These are phyloP conservation scores for Haliclona indistincta DNA, from an alignment of 37 sponge, comb jelly and placozoan species.

Conservation along the genomic window DNA sequence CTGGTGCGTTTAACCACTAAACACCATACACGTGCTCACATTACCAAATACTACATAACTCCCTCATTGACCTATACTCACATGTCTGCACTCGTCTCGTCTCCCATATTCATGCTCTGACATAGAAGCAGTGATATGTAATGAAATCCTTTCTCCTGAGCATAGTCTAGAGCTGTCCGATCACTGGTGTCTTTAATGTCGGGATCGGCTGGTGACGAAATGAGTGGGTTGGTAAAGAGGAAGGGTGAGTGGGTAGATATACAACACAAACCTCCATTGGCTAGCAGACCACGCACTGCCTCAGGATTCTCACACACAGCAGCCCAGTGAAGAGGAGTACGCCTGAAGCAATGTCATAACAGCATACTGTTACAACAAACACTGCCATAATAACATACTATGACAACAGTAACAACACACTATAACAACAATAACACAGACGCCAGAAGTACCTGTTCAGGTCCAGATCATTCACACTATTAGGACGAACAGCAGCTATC, in stretches of 20 bases:
- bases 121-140: slow-evolving; percentile 71
- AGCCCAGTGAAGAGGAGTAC: slow-evolving; percentile 91
- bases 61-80: too few species aligned
- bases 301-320: slow-evolving; percentile 82
- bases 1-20: too few species aligned
- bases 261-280: slow-evolving; percentile 75
- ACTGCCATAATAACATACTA: background rate
- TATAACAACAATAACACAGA: background rate
- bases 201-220: slow-evolving; percentile 47
- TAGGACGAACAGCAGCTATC: slow-evolving; percentile 51
- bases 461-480: slow-evolving; percentile 63
- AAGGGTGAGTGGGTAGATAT: too few species aligned
- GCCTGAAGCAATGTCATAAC: slow-evolving; percentile 21
- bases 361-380: background rate
- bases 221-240: too few species aligned
- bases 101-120: too few species aligned
- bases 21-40: too few species aligned
- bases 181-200: slow-evolving; percentile 36
- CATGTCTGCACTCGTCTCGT: too few species aligned
- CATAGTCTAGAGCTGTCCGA: slow-evolving; percentile 68
- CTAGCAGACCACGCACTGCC: slow-evolving; percentile 56
- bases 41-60: too few species aligned
- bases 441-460: slow-evolving; percentile 36
- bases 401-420: background rate
- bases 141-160: slow-evolving; percentile 44